Evolutionary conservation across 2,888 invertebrate species (phyloP), one percentile per base, ranked within the genome.

Genomic region (Oligia fasciuncula): DNA sequence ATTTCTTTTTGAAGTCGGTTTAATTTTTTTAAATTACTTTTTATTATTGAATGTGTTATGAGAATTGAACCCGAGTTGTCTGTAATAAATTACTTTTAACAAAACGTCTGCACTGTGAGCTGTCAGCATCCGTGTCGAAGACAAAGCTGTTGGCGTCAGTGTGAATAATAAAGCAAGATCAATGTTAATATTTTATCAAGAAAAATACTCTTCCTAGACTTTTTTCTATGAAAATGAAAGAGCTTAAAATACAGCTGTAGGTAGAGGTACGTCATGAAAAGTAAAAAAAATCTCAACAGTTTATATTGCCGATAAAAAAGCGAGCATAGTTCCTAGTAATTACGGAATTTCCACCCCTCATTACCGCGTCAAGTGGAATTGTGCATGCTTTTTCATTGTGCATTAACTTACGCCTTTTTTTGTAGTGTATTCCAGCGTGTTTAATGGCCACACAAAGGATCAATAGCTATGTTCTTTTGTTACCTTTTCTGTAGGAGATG

Each of bases 361-460:
- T 89, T 89, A 85, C 84, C 81, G 81, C 83, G 88, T 88, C 91
- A 88, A 91, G 88, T 88, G 83, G 79, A 86, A 86, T 80, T 80
- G 86, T 86, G 88, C 87, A 85, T 85, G 80, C 77, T 79, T 85
- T 88, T 91, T 80, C 83, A 89, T 86, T 85, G 80, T 84, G 84
- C 76, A 87, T 86, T 84, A 88, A 76, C 76, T 74, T 75, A 80
- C 68, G 35, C 85, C 83, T 87, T 91, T 29, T 91, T 91, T 90
- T 86, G 85, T 85, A 76, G 80, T 85, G 74, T 86, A 81, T 87
- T 89, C 80, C 84, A 74, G 76, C 87, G 87, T 87, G 73, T 76
- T 87, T 89, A 90, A 92, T 90, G 86, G 85, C 80, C 69, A 74
- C 77, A 86, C 83, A 86, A 88, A 90, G 86, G 80, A 85, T 80